Evolutionary conservation across 2,888 invertebrate genomes (phyloP), one percentile per base, ranked within the genome.

Genomic region (Synanthedon formicaeformis): DNA sequence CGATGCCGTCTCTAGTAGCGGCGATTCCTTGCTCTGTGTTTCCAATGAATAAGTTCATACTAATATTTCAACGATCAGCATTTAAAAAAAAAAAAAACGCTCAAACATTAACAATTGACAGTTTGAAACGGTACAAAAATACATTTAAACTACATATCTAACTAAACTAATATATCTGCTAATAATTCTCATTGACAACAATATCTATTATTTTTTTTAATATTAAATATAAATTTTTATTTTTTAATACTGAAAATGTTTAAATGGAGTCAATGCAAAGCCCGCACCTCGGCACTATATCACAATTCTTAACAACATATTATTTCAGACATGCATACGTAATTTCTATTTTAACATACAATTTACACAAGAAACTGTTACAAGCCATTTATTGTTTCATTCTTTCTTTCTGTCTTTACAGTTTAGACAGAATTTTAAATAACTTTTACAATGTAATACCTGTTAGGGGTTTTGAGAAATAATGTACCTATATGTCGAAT

Each of bases 61-160:
- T 4, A 4, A 23, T 23, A n/a, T 14, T 45, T n/a, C n/a, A 45
- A 45, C 45, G 34, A 10, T 45, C 4, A 12, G n/a, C 8, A 13
- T 45, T 45, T 34, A 8, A 34, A 34, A 34, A 34, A 27, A 8
- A 3, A 45, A 45, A 41, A n/a, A 8, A 14, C 45, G 13, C 14
- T 14, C 45, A 45, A 45, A 45, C 6, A 13, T 13, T 45, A 45
- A 41, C 71, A 81, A 81, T 82, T 81, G 83, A 81, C 82, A 60
- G 69, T 59, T 69, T 65, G 63, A 68, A 70, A 69, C 68, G 65
- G 68, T 85, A 85, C 77, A 85, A 85, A 85, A 85, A 85, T 85
- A 86, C 76, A 78, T 81, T 71, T 81, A 72, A 34, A 66, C 79
- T 82, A 83, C 57, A 64, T 69, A 69, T 65, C 76, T 81, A 81